Conservation (phyloP, 1,140 invertebrate genomes). For the Penaeus chinensis region DNA sequence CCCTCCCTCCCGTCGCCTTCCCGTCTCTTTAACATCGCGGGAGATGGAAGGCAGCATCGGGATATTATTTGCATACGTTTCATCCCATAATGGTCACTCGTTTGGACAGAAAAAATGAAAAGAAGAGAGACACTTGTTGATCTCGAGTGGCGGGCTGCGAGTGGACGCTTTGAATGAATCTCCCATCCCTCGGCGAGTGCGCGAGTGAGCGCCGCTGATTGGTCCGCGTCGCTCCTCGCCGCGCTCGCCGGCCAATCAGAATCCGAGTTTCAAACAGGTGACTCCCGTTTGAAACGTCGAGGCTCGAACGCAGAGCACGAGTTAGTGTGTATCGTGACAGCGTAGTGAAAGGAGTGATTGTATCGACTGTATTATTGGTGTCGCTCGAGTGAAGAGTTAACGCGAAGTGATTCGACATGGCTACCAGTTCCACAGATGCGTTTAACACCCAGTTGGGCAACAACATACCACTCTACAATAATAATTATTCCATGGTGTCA, state of each 20-base stretch:
- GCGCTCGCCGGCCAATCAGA: slow-evolving; percentile 33
- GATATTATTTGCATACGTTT: too few species aligned
- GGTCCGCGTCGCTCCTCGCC: slow-evolving; percentile 4
- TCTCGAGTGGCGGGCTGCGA: slow-evolving; percentile 24
- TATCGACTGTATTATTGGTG: not conserved
- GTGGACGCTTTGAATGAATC: slow-evolving; percentile 55
- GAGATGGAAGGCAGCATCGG: not conserved
- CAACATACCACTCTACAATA: slow-evolving; percentile 64
- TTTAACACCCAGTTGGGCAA: slow-evolving; percentile 64
- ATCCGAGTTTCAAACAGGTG: slow-evolving; percentile 22
- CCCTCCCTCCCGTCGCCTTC: not conserved
- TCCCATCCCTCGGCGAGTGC: slow-evolving; percentile 22
- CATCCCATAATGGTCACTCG: too few species aligned
- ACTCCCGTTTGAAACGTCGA: slow-evolving; percentile 42
- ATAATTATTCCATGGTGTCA: slow-evolving; percentile 65
- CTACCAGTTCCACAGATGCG: slow-evolving; percentile 65
- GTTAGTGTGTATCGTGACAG: slow-evolving; percentile 49
- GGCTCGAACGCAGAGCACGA: not conserved
- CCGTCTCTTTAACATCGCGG: not conserved
- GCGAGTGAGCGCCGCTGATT: slow-evolving; percentile 3
- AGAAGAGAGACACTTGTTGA: slow-evolving; percentile 55
- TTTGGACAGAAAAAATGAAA: slow-evolving; percentile 7
- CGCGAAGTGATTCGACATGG: slow-evolving; percentile 60
- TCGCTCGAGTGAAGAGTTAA: slow-evolving; percentile 4
- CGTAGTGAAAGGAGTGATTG: not conserved